These are phyloP conservation scores for Clistopyga incitator DNA, from an alignment of 2,888 invertebrate species.

Conservation along the genomic window DNA sequence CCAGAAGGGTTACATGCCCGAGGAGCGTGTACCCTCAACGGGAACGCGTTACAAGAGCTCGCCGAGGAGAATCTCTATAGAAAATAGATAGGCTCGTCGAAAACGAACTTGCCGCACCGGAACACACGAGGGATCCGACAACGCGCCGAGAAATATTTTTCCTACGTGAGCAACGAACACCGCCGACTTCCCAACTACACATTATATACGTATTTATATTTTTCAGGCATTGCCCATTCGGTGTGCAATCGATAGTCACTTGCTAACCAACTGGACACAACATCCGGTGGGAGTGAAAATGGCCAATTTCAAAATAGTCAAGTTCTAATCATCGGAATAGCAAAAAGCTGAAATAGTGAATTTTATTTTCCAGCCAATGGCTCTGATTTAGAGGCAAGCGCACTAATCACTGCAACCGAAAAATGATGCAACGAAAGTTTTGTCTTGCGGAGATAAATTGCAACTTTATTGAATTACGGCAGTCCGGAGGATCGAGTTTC, in stretches of 20 bases:
- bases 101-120: slow-evolving; percentile 30
- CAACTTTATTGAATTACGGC: slow-evolving; percentile 36
- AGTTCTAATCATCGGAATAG: too few relatives aligned
- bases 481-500: slow-evolving; percentile 8
- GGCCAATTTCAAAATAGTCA: too few relatives aligned
- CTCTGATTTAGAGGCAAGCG: slow-evolving; percentile 25
- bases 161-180: neutral
- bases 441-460: neutral
- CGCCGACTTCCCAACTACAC: neutral
- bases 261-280: neutral
- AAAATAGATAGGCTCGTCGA: slow-evolving; percentile 53
- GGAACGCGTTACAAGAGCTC: slow-evolving; percentile 49
- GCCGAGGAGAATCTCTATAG: slow-evolving; percentile 29
- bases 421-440: slow-evolving; percentile 11
- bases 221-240: neutral
- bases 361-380: slow-evolving; percentile 59
- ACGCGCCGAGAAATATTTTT: slow-evolving; percentile 42
- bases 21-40: slow-evolving; percentile 35
- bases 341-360: too few relatives aligned
- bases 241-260: slow-evolving; percentile 18
- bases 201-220: neutral
- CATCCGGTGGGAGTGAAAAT: too few relatives aligned
- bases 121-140: slow-evolving; percentile 32
- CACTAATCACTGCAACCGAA: slow-evolving; percentile 16
- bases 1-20: slow-evolving; percentile 55